These are phyloP conservation scores for Oreohelix idahoensis DNA, from an alignment of 1,140 invertebrate genomes.

Conservation along the genomic window DNA sequence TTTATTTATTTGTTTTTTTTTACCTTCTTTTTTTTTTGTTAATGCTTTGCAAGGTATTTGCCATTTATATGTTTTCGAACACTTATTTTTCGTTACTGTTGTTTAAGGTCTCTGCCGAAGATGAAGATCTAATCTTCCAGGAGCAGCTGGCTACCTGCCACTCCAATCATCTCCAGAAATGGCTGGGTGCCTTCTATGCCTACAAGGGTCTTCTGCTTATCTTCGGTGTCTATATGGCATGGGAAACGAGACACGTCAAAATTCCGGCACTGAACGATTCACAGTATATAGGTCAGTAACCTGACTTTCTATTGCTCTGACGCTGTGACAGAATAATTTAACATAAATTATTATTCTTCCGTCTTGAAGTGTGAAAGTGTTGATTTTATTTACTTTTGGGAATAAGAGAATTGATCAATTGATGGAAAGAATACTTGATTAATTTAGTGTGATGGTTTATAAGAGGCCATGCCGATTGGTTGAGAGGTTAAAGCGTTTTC, in stretches of 20 bases:
- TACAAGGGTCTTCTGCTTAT: conserved; percentile 88
- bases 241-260: conserved; percentile 69
- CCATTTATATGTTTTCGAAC: neutral
- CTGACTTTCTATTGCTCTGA: too few species aligned
- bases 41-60: too few species aligned
- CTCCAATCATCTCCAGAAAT: conserved; percentile 87
- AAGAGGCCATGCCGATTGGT: too few species aligned
- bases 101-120: conserved; percentile 56
- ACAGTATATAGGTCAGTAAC: conserved; percentile 61
- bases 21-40: too few species aligned
- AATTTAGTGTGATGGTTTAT: too few species aligned
- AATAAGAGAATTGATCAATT: too few species aligned
- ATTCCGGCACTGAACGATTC: conserved; percentile 72
- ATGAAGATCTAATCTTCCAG: conserved; percentile 81
- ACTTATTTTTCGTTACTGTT: neutral
- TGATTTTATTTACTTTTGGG: neutral
- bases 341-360: too few species aligned
- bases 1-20: too few species aligned
- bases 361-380: neutral
- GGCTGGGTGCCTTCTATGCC: conserved; percentile 88
- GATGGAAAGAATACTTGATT: too few species aligned
- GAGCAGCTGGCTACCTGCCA: conserved; percentile 91
- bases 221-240: conserved; percentile 78
- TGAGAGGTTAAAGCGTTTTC: too few species aligned
- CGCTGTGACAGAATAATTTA: neutral